These are phyloP conservation scores for Mastomys coucha DNA, from an alignment of 2,113 vertebrate species.

Conservation along the genomic window DNA sequence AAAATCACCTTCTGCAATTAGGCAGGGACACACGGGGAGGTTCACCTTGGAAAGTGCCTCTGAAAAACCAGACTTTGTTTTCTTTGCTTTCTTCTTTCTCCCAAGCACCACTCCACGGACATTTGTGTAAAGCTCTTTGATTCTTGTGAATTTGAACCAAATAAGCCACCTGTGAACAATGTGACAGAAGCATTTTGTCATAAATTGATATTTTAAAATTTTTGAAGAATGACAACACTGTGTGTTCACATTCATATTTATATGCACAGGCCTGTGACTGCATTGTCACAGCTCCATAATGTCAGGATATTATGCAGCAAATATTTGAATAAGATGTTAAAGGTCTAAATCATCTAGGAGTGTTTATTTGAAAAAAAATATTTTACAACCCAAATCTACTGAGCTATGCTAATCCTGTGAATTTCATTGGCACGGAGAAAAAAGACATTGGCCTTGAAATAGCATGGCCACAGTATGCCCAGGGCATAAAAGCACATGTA, in stretches of 20 bases:
- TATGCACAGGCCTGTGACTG: slow-evolving; percentile 17
- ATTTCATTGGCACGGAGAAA: slow-evolving; percentile 4
- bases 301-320: background rate
- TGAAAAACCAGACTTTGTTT: background rate
- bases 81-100: background rate
- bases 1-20: slow-evolving; percentile 49
- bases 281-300: background rate
- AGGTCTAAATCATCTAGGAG: background rate
- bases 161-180: background rate
- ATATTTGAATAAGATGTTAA: slow-evolving; percentile 61
- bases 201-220: background rate
- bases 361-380: slow-evolving; percentile 52
- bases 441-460: background rate
- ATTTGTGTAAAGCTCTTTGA: slow-evolving; percentile 5
- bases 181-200: background rate
- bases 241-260: background rate
- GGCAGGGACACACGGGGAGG: background rate
- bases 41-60: slow-evolving; percentile 1
- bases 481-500: background rate
- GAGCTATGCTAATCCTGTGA: background rate
- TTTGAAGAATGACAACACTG: background rate
- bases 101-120: background rate
- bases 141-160: slow-evolving; percentile 39
- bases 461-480: background rate
- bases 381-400: background rate